Conservation (phyloP, 2,113 vertebrate genomes). For the Micronycteris hirsuta region DNA sequence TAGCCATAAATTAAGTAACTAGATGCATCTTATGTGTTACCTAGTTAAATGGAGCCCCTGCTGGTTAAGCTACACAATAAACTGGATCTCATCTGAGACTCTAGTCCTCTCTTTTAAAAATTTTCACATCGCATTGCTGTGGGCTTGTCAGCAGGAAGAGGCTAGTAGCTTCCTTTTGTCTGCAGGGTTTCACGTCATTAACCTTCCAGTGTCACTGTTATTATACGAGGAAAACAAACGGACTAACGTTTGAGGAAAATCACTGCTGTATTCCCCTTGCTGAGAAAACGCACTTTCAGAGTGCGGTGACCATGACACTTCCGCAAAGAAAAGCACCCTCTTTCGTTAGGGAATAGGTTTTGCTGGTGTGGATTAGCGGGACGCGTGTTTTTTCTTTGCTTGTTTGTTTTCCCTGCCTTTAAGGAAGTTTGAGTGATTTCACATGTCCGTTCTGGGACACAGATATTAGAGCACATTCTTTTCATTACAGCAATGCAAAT, state of each 20-base stretch:
- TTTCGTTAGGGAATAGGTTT: background rate
- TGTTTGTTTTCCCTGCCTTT: background rate
- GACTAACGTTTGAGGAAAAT: constrained; percentile 40
- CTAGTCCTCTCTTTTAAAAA: background rate
- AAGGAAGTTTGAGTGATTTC: background rate
- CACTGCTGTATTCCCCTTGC: background rate
- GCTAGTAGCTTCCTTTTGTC: constrained; percentile 26
- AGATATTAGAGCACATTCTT: background rate
- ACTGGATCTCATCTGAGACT: background rate
- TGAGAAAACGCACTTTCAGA: background rate
- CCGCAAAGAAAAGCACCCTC: background rate
- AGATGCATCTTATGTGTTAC: background rate
- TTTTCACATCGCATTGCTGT: background rate
- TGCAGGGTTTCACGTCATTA: constrained; percentile 58
- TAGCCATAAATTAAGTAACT: background rate
- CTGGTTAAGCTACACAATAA: constrained; percentile 23
- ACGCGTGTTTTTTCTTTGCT: background rate
- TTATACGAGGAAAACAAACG: constrained; percentile 52
- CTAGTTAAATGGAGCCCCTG: background rate
- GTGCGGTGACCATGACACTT: background rate
- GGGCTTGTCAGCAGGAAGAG: constrained; percentile 32
- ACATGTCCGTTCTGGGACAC: background rate
- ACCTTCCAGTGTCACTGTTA: constrained; percentile 54
- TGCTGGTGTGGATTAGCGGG: background rate
- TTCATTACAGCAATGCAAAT: background rate